Conservation (phyloP, 2,888 invertebrate genomes). For the Andrena praecox region DNA sequence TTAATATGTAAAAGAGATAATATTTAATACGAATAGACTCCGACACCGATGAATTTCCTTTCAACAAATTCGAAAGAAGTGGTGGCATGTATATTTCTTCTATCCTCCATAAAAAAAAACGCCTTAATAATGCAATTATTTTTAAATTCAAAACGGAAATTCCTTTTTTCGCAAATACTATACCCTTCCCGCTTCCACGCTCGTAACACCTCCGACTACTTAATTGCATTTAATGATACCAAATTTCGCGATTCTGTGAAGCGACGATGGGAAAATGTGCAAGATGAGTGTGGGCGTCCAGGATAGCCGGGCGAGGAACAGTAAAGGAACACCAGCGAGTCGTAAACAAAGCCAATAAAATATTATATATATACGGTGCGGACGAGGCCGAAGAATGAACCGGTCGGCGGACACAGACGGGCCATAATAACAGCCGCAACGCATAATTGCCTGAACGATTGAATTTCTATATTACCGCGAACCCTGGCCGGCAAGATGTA, state of each 20-base stretch:
- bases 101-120: no score
- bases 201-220: neutral
- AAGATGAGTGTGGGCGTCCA: constrained; percentile 42
- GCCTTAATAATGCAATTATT: no score
- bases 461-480: constrained; percentile 83
- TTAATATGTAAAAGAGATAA: no score
- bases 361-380: constrained; percentile 78
- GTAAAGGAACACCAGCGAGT: constrained; percentile 77
- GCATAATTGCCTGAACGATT: constrained; percentile 84
- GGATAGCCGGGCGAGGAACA: constrained; percentile 52
- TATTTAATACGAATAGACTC: no score
- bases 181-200: neutral
- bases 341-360: constrained; percentile 84
- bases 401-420: constrained; percentile 72
- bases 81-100: no score
- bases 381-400: constrained; percentile 70
- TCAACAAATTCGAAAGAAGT: no score
- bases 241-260: constrained; percentile 27
- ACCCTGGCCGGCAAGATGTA: constrained; percentile 72
- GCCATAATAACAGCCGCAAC: constrained; percentile 82
- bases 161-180: neutral
- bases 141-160: no score
- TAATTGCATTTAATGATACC: neutral
- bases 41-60: no score
- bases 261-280: constrained; percentile 15